Evolutionary conservation across 2,113 vertebrate genomes (phyloP), one percentile per base, ranked within the genome.

Genomic region (Danionella cerebrum): DNA sequence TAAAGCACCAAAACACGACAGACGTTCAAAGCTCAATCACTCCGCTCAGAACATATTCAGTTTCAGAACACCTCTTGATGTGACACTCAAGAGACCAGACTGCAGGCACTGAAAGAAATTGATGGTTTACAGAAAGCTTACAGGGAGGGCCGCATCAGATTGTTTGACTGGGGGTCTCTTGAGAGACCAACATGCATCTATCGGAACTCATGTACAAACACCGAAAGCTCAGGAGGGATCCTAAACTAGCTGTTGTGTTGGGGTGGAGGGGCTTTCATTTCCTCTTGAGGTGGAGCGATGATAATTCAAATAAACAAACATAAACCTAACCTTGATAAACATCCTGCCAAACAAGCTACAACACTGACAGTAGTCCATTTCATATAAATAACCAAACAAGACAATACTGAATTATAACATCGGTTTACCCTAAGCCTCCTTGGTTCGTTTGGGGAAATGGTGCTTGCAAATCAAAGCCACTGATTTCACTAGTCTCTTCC

Each of bases 191-290:
- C 42, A 58, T 5, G 44, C 64, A 63, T 13, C n/a, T 4, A 29
- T 3, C n/a, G 8, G n/a, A 1, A n/a, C 27, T 29, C 66, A 58
- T 38, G n/a, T n/a, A 65, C 50, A 55, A 22, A 47, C 27, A 59
- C 44, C 24, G 8, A 67, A 42, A 70, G 47, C 24, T 6, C 50
- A 31, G 24, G 31, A 11, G 29, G 2, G 12, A 27, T 51, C 25
- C 14, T 41, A 51, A 9, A 39, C 21, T 35, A 59, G 12, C 65
- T 14, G n/a, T n/a, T n/a, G 67, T 18, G 57, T 54, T n/a, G n/a
- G 67, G 67, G 62, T 52, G 67, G 67, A 73, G 74, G 63, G 21
- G 13, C 5, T 36, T 21, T 65, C 63, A 76, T 76, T 73, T 76
- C 75, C 75, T 73, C 63, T 62, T 19, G 9, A 66, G 54, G 63